These are phyloP conservation scores for Batillaria attramentaria DNA, from an alignment of 1,140 invertebrate genomes.

Conservation along the genomic window DNA sequence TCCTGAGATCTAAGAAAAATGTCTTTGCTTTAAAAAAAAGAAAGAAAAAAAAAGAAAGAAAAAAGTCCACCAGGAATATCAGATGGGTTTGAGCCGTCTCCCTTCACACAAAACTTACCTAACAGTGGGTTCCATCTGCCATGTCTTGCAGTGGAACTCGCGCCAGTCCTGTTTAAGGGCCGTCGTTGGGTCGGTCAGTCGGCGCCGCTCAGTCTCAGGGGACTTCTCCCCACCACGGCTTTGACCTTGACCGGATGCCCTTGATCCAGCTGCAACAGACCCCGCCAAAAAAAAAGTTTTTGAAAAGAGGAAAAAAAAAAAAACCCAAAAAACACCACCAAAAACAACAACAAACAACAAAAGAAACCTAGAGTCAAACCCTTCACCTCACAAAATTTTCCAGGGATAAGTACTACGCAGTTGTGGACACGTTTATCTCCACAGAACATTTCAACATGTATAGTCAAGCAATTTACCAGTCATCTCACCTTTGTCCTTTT, in stretches of 20 bases:
- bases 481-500: slow-evolving; percentile 68
- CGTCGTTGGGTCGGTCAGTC: slow-evolving; percentile 67
- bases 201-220: slow-evolving; percentile 60
- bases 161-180: slow-evolving; percentile 87
- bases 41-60: too few relatives aligned
- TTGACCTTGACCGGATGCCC: slow-evolving; percentile 22
- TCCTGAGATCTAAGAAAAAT: too few relatives aligned
- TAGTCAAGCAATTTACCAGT: background rate
- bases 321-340: background rate
- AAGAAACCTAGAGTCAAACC: background rate
- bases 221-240: slow-evolving; percentile 50
- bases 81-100: too few relatives aligned
- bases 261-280: slow-evolving; percentile 25
- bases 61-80: too few relatives aligned
- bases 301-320: background rate
- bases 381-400: too few relatives aligned
- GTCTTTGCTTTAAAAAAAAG: too few relatives aligned
- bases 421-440: too few relatives aligned
- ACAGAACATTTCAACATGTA: background rate
- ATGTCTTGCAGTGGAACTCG: slow-evolving; percentile 94
- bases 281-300: too few relatives aligned
- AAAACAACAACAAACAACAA: background rate
- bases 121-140: slow-evolving; percentile 98
- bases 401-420: too few relatives aligned
- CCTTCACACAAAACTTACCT: too few relatives aligned